Conservation (phyloP, 2,888 invertebrate genomes). For the Drosophila villosipedis region DNA sequence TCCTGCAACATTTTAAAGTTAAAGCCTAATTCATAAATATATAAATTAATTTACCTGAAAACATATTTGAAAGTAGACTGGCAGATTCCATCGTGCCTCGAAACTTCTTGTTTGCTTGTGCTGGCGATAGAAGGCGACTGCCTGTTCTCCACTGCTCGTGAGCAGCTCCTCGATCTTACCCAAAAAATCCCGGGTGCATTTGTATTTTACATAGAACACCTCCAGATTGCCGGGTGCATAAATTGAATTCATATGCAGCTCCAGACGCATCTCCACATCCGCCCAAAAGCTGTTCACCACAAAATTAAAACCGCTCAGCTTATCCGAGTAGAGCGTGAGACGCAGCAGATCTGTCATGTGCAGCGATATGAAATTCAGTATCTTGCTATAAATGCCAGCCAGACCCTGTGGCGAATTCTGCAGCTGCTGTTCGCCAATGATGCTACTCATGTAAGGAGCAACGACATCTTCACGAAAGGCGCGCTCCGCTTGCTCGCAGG, state of each 20-base stretch:
- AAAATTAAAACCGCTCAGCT: constrained; percentile 90
- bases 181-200: constrained; percentile 91
- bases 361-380: constrained; percentile 90
- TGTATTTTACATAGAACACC: constrained; percentile 93
- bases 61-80: constrained; percentile 96
- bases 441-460: constrained; percentile 86
- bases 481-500: constrained; percentile 88
- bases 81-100: constrained; percentile 95
- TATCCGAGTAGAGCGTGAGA: constrained; percentile 86
- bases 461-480: constrained; percentile 87
- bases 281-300: constrained; percentile 95
- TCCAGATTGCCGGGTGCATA: constrained; percentile 97
- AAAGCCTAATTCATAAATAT: neutral
- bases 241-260: constrained; percentile 92
- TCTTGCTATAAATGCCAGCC: constrained; percentile 89
- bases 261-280: constrained; percentile 92
- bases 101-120: constrained; percentile 92
- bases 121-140: constrained; percentile 85
- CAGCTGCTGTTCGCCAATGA: constrained; percentile 87
- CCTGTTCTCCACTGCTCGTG: constrained; percentile 86
- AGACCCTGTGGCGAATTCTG: constrained; percentile 84
- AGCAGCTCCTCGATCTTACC: constrained; percentile 88
- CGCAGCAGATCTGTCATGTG: constrained; percentile 87
- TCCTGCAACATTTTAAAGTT: constrained; percentile 85
- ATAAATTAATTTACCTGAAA: constrained; percentile 88